A percentile compares a stretch with the other conserved stretches of the same genome.
Conservation (phyloP, 2,113 vertebrate genomes). For the Rhineura floridana region DNA sequence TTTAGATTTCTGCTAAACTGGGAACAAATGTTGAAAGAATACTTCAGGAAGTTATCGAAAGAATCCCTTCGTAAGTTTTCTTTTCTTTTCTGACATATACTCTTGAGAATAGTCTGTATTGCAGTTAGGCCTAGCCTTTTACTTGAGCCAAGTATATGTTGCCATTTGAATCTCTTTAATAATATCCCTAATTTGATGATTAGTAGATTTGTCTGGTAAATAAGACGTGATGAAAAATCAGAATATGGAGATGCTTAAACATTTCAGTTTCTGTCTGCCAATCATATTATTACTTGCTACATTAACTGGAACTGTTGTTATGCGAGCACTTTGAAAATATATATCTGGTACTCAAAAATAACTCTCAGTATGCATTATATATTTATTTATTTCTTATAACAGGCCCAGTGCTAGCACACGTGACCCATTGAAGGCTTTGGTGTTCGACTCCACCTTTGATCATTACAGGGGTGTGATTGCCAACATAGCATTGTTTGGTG, state of each 20-base stretch:
- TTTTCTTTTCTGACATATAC: not conserved
- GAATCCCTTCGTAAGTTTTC: slow-evolving; percentile 90
- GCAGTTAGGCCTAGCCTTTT: not conserved
- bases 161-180: not conserved
- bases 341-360: not conserved
- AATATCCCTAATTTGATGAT: not conserved
- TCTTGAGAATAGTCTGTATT: not conserved
- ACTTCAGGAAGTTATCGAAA: slow-evolving; percentile 86
- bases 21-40: slow-evolving; percentile 91
- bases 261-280: not conserved
- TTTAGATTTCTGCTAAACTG: slow-evolving; percentile 95
- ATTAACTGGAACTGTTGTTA: not conserved
- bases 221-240: not conserved
- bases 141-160: not conserved
- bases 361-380: not conserved
- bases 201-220: not conserved
- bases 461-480: slow-evolving; percentile 93
- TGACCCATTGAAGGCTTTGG: slow-evolving; percentile 88
- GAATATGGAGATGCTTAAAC: not conserved
- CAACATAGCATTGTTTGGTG: slow-evolving; percentile 89
- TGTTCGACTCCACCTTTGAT: slow-evolving; percentile 96
- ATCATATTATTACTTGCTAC: not conserved
- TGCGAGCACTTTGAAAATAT: not conserved
- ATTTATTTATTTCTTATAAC: not conserved
- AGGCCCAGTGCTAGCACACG: slow-evolving; percentile 79